These are phyloP conservation scores for Micropterix aruncella DNA, from an alignment of 2,888 invertebrate species.

Conservation along the genomic window DNA sequence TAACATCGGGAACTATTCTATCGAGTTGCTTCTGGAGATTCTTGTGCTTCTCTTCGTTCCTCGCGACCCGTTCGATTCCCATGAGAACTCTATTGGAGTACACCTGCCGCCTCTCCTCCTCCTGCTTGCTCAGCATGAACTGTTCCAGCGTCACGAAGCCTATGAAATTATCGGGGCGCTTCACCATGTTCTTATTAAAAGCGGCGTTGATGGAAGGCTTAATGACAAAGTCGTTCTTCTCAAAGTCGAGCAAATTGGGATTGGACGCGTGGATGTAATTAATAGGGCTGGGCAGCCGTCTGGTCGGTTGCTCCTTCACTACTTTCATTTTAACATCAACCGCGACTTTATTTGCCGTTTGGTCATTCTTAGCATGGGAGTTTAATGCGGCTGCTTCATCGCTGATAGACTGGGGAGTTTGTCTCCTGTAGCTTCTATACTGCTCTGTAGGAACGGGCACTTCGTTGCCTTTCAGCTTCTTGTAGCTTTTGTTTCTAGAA, in stretches of 20 bases:
- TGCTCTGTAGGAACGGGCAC: slow-evolving; percentile 67
- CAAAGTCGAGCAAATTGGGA: slow-evolving; percentile 52
- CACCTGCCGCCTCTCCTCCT: slow-evolving; percentile 49
- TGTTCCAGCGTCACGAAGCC: slow-evolving; percentile 66
- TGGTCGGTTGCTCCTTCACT: slow-evolving; percentile 13
- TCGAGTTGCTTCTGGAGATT: slow-evolving; percentile 19
- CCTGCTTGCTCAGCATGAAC: slow-evolving; percentile 64
- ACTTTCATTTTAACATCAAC: slow-evolving; percentile 8
- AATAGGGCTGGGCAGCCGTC: slow-evolving; percentile 32
- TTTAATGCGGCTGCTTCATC: slow-evolving; percentile 4
- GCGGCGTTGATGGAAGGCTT: slow-evolving; percentile 21
- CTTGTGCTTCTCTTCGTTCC: slow-evolving; percentile 13
- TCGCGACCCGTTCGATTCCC: slow-evolving; percentile 29
- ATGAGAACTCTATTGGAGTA: slow-evolving; percentile 40
- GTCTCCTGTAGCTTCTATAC: slow-evolving; percentile 60
- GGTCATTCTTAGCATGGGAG: slow-evolving; percentile 7
- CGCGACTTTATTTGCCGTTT: slow-evolving; percentile 11
- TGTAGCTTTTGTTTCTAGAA: slow-evolving; percentile 21
- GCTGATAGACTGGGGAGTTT: slow-evolving; percentile 28
- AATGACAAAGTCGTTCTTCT: slow-evolving; percentile 33
- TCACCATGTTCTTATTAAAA: slow-evolving; percentile 23
- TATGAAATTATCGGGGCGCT: slow-evolving; percentile 39
- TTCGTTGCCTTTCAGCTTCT: slow-evolving; percentile 19
- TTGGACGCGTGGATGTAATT: slow-evolving; percentile 58
- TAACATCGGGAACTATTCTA: slow-evolving; percentile 37